A percentile compares a stretch with the other conserved stretches of the same genome.
phyloP scores from a whole-genome alignment of 2,888 invertebrate species.

The Phorcus lineatus region DNA sequence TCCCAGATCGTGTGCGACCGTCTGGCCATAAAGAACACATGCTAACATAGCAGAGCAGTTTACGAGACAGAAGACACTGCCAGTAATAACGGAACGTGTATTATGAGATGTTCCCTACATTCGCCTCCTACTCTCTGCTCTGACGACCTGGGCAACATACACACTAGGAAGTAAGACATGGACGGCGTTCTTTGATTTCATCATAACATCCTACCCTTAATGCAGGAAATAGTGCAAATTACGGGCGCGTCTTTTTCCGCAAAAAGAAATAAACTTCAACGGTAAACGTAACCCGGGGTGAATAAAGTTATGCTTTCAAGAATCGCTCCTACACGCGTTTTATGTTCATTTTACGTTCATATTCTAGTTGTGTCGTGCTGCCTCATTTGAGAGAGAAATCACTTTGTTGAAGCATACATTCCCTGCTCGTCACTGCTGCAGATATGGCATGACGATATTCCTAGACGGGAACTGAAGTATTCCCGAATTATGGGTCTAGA shows the following conservation, averaged over 20 bases:
- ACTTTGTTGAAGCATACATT: slow-evolving; percentile 11
- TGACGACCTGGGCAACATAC: too few relatives aligned
- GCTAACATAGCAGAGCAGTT: too few relatives aligned
- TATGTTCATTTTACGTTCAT: slow-evolving; percentile 22
- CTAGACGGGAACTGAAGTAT: background rate
- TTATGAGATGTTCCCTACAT: too few relatives aligned
- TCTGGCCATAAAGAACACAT: too few relatives aligned
- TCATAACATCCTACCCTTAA: background rate
- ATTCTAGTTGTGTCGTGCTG: background rate
- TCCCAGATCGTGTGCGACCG: too few relatives aligned
- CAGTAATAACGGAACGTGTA: too few relatives aligned
- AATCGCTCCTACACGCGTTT: slow-evolving; percentile 19
- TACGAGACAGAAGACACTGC: too few relatives aligned
- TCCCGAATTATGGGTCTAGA: background rate
- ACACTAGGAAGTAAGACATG: background rate
- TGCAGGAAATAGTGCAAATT: background rate
- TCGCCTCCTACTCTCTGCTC: too few relatives aligned
- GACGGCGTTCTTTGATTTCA: background rate
- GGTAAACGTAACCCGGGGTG: slow-evolving; percentile 6
- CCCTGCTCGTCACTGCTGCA: background rate
- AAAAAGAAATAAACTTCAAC: background rate
- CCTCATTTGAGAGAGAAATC: slow-evolving; percentile 12
- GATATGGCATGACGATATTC: slow-evolving; percentile 18
- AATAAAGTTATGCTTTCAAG: slow-evolving; percentile 23
- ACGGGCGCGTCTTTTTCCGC: background rate